These are phyloP conservation scores for Caenorhabditis macrosperma DNA, from an alignment of 2,888 invertebrate genomes.

Conservation along the genomic window DNA sequence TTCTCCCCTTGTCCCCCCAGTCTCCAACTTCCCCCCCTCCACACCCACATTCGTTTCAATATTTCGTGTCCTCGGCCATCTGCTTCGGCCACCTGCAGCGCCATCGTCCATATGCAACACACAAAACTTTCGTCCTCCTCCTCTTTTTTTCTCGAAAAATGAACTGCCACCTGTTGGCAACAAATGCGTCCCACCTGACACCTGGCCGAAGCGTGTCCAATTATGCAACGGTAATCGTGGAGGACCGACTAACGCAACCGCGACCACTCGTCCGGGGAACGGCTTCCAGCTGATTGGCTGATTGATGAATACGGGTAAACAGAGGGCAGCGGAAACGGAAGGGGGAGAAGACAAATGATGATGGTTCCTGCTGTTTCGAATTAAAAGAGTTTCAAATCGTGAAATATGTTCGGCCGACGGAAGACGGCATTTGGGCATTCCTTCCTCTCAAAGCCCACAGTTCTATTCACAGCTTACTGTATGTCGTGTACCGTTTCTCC, in stretches of 20 bases:
- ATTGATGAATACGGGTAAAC: constrained; percentile 21
- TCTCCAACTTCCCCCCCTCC: not conserved
- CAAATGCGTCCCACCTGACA: not conserved
- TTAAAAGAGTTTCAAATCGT: too few relatives aligned
- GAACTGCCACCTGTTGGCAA: not conserved
- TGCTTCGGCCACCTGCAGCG: constrained; percentile 2
- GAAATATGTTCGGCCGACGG: too few relatives aligned
- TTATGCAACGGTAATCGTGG: not conserved
- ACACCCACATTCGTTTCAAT: not conserved
- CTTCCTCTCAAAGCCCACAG: too few relatives aligned
- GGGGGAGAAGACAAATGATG: constrained; percentile 3
- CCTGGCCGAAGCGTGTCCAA: not conserved
- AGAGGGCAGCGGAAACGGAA: constrained; percentile 6
- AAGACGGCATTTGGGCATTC: too few relatives aligned
- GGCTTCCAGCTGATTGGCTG: constrained; percentile 28
- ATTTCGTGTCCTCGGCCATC: not conserved
- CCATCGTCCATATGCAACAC: not conserved
- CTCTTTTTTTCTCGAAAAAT: not conserved
- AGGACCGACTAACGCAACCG: not conserved
- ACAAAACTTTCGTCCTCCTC: not conserved
- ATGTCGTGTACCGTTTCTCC: too few relatives aligned
- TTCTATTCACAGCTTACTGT: too few relatives aligned
- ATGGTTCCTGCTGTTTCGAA: constrained; percentile 6
- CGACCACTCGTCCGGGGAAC: not conserved
- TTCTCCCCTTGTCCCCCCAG: too few relatives aligned